Evolutionary conservation across 2,797 vertebrate genomes (phyloP).

Genomic region (Arctocebus calabarensis): DNA sequence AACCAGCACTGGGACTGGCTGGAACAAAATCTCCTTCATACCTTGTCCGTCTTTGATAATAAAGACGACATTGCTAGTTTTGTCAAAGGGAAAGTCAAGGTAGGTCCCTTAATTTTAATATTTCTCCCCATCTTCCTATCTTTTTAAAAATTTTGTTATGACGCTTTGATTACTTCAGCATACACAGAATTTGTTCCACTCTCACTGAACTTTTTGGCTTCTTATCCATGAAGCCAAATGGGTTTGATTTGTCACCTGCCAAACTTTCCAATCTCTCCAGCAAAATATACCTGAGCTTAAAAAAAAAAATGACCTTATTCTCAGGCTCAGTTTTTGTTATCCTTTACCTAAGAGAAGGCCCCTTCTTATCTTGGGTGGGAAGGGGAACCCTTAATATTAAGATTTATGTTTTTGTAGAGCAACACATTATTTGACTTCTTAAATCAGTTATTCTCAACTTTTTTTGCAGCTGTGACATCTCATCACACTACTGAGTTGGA

Average conservation of each 20-base stretch:
- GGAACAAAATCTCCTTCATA: constrained; percentile 95
- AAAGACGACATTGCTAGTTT: constrained; percentile 96
- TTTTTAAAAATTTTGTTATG: background rate
- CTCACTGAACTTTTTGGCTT: background rate
- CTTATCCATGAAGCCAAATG: background rate
- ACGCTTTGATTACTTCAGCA: background rate
- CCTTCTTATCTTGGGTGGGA: background rate
- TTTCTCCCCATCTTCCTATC: background rate
- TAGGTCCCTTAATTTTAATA: constrained; percentile 73
- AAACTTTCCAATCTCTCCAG: background rate
- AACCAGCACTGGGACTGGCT: constrained; percentile 98
- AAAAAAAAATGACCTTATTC: background rate
- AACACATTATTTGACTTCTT: background rate
- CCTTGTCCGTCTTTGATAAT: constrained; percentile 97
- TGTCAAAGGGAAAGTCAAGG: constrained; percentile 97
- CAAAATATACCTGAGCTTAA: background rate
- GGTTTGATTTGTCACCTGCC: background rate
- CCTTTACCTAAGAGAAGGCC: background rate
- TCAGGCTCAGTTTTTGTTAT: background rate
- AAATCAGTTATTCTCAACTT: background rate
- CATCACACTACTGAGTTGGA: background rate
- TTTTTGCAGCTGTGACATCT: background rate
- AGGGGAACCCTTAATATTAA: background rate
- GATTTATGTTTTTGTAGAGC: background rate
- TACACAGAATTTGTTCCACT: background rate